Base-by-base conservation (phyloP, 2,797 vertebrate species). In the Rhynchonycteris naso region DNA sequence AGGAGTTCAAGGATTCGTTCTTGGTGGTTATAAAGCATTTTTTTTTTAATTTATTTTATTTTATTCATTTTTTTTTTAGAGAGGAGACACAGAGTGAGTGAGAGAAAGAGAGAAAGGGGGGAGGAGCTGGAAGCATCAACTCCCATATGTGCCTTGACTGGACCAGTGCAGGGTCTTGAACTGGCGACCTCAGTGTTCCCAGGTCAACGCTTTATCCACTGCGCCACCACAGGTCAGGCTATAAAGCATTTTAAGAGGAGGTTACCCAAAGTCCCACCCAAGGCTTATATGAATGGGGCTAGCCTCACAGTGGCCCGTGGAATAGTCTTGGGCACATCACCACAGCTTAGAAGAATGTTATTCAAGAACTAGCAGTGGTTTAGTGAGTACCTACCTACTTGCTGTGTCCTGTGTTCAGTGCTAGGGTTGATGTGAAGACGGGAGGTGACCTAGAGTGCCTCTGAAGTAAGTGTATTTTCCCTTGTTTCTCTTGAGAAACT, bases 191-290 rank as follows among this genome's bases (percentile, higher is more conserved):
- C n/a, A n/a, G n/a, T n/a, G n/a, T n/a, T n/a, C n/a, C n/a, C n/a
- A n/a, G n/a, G n/a, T n/a, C n/a, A n/a, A n/a, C n/a, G n/a, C n/a
- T n/a, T n/a, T n/a, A n/a, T n/a, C n/a, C n/a, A n/a, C n/a, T n/a
- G n/a, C n/a, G n/a, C n/a, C n/a, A n/a, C n/a, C n/a, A n/a, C n/a
- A n/a, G n/a, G n/a, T n/a, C n/a, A n/a, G 0, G 52, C 54, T 79
- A 72, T 33, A 85, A 81, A 76, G 28, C 54, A 63, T 87, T 86
- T 86, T 59, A 84, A 88, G 52, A n/a, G 22, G 75, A 78, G 75
- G 21, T 56, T 68, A 26, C 33, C 74, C 58, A 13, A 54, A 63
- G 33, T 14, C 24, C 11, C n/a, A 30, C 9, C 43, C 43, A 52
- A 85, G 10, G 14, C 71, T 83, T 75, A 35, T 85, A n/a, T 61